Base-by-base conservation (phyloP, 1,140 invertebrate genomes). In the Lucilia cuprina region DNA sequence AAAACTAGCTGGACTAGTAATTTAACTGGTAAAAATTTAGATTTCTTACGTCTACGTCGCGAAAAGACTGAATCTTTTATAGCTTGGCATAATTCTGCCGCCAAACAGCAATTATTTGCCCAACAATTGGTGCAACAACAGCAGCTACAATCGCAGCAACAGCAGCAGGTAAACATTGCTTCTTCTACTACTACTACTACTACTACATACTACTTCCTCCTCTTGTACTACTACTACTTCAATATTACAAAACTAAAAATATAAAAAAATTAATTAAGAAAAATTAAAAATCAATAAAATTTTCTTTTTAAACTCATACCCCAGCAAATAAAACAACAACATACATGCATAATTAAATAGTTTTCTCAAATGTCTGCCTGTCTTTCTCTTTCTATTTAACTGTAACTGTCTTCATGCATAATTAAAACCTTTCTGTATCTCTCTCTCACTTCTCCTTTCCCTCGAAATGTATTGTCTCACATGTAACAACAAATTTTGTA, bases 11-110 rank as follows among this genome's bases (percentile, higher is more conserved):
- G 88, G 88, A 85, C 85, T 41, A 85, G 82, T 80, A 86, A 83
- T 65, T 75, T 84, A 21, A 82, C 83, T 49, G 82, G 85, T 5
- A 86, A 70, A 34, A 89, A 86, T 87, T 86, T 91, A 83, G 88
- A 91, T 87, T 92, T 91, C 86, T 84, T 94, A 85, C 93, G 94
- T 87, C 95, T 95, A 21, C 93, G 96, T 86, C 93, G 96, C 86
- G 96, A 97, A 93, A 96, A 96, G 92, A 96, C 96, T 87, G 96
- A 97, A 91, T 96, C 96, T 83, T 96, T 96, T 90, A 96, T 96
- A 85, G 88, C 90, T 88, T 93, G 96, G 87, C 92, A 94, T 85
- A 94, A 93, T 92, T 91, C 93, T 87, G 91, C 91, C 91, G 86
- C 91, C 89, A 85, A 93, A 93, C 78, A 92, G 92, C 82, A 87